A percentile compares a stretch with the other conserved stretches of the same genome.
Conservation (phyloP, 2,797 vertebrate species). For the Hippoglossus hippoglossus region DNA sequence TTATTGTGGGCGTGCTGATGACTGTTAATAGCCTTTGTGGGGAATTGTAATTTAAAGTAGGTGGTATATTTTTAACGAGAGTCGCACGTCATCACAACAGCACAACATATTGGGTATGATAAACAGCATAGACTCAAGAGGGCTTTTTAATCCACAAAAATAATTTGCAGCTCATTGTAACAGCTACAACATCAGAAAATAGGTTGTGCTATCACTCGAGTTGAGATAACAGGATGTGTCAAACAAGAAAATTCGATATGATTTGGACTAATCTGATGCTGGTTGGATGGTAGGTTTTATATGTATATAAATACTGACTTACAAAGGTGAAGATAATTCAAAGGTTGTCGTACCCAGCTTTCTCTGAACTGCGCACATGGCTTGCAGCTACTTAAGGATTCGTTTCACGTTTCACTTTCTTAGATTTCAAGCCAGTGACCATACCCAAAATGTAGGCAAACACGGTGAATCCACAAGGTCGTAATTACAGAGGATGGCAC, state of each 20-base stretch:
- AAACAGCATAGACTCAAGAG: background rate
- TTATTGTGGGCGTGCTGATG: too few relatives aligned
- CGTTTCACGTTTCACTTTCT: constrained; percentile 23
- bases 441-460: constrained; percentile 56
- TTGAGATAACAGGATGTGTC: background rate
- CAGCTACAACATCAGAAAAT: background rate
- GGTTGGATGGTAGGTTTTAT: background rate
- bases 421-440: constrained; percentile 49
- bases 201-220: background rate
- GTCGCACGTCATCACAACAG: background rate
- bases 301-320: background rate
- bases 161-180: background rate
- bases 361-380: constrained; percentile 7
- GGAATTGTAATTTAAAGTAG: too few relatives aligned
- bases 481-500: constrained; percentile 63
- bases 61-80: too few relatives aligned
- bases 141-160: background rate
- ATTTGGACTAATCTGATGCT: background rate
- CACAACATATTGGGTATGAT: background rate
- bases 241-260: background rate
- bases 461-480: constrained; percentile 61
- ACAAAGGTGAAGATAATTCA: constrained; percentile 24
- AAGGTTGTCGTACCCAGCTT: constrained; percentile 15
- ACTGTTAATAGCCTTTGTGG: too few relatives aligned
- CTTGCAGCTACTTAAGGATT: constrained; percentile 25